Base-by-base conservation (phyloP, 1,140 invertebrate genomes). In the Neodiprion lecontei region DNA sequence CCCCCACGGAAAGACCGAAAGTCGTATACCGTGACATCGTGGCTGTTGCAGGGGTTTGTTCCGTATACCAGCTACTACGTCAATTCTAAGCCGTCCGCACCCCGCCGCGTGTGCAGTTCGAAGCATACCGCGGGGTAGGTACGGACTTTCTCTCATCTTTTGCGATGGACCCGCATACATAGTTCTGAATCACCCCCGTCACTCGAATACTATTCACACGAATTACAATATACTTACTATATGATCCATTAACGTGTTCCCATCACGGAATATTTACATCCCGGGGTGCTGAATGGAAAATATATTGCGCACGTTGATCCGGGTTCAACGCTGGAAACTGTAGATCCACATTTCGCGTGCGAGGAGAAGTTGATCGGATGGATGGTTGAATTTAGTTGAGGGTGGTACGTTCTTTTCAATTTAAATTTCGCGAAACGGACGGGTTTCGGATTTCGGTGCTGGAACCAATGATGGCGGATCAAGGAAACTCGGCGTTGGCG, bases 191-290 rank as follows among this genome's bases (percentile, higher is more conserved):
- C 80, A 80, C 79, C 78, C 77, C 78, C 77, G 78, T 80, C 74
- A 74, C 67, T 77, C 75, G 28, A 40, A 40, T 40, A 5, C 28
- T 40, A 5, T 40, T 40, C 61, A 67, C 72, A 74, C 74, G 80
- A 85, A 84, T 85, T 84, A 85, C 81, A 83, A 83, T 84, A 40
- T 40, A 40, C 28, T 40, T 40, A 40, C 28, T 40, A 5, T 40
- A 40, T 40, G 28, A 40, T 84, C 84, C 82, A 85, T 85, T 85
- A 85, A 79, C 12, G 14, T 73, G 73, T 61, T 10, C 47, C 48
- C 17, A 17, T 47, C 68, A 12, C 28, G 68, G 28, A 5, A 40
- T 5, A 40, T 40, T 40, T 40, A 40, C 28, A 40, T 40, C 28
- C 28, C 28, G 28, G 28, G 28, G 28, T 0, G 28, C 28, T 40